Percentiles rank a stretch among this genome's conserved stretches.
Conservation (phyloP, 2,797 vertebrate genomes). For the Danionella dracula region DNA sequence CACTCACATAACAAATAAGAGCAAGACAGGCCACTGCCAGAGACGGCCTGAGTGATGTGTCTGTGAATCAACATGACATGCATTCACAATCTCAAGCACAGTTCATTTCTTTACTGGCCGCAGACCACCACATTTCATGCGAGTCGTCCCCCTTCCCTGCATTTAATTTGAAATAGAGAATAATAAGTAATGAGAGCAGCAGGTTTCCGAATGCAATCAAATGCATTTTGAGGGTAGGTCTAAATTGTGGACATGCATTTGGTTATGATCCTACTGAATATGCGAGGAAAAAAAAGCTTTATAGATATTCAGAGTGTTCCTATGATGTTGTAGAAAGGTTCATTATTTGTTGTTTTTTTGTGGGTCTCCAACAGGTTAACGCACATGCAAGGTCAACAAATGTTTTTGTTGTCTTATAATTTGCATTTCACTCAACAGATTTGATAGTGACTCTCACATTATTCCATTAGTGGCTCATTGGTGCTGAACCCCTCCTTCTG, state of each 20-base stretch:
- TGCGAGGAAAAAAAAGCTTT: too few species aligned
- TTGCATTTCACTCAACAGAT: too few species aligned
- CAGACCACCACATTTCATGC: slow-evolving; percentile 28
- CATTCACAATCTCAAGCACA: slow-evolving; percentile 60
- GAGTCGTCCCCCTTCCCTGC: not conserved
- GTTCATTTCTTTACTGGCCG: slow-evolving; percentile 34
- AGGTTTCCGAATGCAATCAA: not conserved
- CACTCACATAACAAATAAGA: slow-evolving; percentile 57
- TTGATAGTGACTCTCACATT: too few species aligned
- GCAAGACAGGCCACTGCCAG: slow-evolving; percentile 62
- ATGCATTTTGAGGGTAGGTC: not conserved
- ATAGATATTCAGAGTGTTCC: too few species aligned
- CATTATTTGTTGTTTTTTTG: too few species aligned
- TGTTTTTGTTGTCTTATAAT: too few species aligned
- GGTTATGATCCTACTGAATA: not conserved
- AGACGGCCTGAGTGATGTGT: slow-evolving; percentile 71
- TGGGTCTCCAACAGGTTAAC: too few species aligned
- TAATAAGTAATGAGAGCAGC: slow-evolving; percentile 2
- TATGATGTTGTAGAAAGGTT: too few species aligned
- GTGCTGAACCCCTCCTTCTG: too few species aligned
- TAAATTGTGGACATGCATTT: not conserved
- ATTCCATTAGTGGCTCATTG: too few species aligned
- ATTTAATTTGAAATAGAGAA: slow-evolving; percentile 40
- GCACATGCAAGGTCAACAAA: too few species aligned
- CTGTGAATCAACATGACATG: slow-evolving; percentile 73